Evolutionary conservation across 2,113 vertebrate genomes (phyloP).

Genomic region (Laticauda laticaudata): DNA sequence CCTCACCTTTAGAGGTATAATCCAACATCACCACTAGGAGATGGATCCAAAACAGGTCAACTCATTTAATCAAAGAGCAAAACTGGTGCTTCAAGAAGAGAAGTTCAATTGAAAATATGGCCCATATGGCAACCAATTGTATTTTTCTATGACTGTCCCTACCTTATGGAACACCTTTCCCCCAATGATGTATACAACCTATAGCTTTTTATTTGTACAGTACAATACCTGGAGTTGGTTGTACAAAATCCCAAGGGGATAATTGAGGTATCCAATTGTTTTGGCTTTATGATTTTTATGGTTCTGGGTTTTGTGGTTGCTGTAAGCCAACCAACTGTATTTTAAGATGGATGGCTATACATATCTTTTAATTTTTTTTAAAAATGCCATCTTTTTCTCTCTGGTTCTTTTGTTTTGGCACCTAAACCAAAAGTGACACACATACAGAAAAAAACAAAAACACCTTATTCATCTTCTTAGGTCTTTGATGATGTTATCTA

Average conservation of each 20-base stretch:
- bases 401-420: background rate
- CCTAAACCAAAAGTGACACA: background rate
- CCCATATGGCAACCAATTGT: background rate
- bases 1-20: background rate
- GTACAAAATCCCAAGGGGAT: background rate
- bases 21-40: background rate
- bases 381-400: background rate
- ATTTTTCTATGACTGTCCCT: background rate
- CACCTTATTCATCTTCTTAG: background rate
- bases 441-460: background rate
- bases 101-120: background rate
- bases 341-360: background rate
- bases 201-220: background rate
- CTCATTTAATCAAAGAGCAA: background rate
- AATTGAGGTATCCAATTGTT: background rate
- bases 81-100: background rate
- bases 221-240: background rate
- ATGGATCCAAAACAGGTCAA: background rate
- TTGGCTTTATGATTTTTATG: background rate
- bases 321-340: background rate
- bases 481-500: background rate
- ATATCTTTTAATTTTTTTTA: background rate
- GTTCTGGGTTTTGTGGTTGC: background rate
- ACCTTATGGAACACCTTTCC: background rate
- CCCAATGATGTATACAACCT: background rate